Evolutionary conservation across 1,140 invertebrate species (phyloP).

Genomic region (Lucilia sericata): DNA sequence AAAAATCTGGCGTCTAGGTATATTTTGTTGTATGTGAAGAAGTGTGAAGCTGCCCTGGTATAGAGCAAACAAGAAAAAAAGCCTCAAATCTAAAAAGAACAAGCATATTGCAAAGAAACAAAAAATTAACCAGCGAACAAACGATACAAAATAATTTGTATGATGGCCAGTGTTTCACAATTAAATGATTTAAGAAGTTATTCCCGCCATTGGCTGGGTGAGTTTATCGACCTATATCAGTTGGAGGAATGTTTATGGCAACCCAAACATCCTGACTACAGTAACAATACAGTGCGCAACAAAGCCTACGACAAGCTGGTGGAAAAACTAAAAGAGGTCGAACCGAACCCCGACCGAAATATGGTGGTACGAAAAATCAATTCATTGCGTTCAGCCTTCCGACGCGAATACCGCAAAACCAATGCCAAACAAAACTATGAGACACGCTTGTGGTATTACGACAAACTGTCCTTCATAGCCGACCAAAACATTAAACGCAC

Average conservation of each 20-base stretch:
- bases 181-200: slow-evolving; percentile 61
- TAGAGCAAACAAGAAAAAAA: background rate
- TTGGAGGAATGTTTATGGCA: slow-evolving; percentile 67
- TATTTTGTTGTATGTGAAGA: slow-evolving; percentile 13
- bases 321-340: slow-evolving; percentile 65
- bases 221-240: slow-evolving; percentile 66
- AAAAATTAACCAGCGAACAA: background rate
- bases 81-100: background rate
- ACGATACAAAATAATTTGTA: slow-evolving; percentile 24
- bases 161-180: slow-evolving; percentile 51
- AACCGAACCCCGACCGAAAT: slow-evolving; percentile 63
- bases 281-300: slow-evolving; percentile 59
- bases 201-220: slow-evolving; percentile 64
- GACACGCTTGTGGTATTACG: slow-evolving; percentile 65
- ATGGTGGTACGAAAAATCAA: slow-evolving; percentile 66
- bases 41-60: background rate
- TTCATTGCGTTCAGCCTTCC: slow-evolving; percentile 61
- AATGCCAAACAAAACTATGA: slow-evolving; percentile 61
- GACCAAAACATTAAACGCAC: slow-evolving; percentile 61
- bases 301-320: slow-evolving; percentile 64
- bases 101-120: slow-evolving; percentile 8
- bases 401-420: slow-evolving; percentile 62
- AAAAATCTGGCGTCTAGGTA: background rate
- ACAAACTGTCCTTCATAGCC: slow-evolving; percentile 64
- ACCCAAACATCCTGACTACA: slow-evolving; percentile 66